Evolutionary conservation across 2,888 invertebrate genomes (phyloP).

Genomic region (Protophormia terraenovae): DNA sequence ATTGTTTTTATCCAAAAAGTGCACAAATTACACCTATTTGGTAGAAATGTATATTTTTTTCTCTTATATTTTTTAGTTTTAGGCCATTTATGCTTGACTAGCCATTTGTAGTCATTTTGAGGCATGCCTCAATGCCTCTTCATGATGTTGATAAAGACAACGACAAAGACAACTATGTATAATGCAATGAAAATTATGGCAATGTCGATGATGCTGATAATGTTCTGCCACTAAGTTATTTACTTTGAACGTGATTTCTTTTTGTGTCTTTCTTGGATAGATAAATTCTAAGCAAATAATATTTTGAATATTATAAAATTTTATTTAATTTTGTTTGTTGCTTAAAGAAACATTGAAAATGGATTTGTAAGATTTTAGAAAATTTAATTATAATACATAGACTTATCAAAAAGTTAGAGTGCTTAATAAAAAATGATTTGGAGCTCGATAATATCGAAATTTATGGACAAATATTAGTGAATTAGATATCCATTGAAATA

Average conservation of each 20-base stretch:
- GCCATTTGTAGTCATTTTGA: slow-evolving; percentile 35
- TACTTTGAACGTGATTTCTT: slow-evolving; percentile 18
- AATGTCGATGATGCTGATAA: slow-evolving; percentile 25
- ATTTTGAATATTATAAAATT: not conserved
- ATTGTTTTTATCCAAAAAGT: not conserved
- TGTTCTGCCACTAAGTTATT: slow-evolving; percentile 7
- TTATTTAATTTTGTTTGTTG: not conserved
- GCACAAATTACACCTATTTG: slow-evolving; percentile 16
- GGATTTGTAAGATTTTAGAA: not conserved
- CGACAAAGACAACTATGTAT: not conserved
- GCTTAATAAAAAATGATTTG: too few relatives aligned
- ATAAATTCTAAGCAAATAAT: not conserved
- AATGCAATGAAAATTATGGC: not conserved
- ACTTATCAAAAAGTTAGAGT: not conserved
- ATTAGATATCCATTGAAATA: too few relatives aligned
- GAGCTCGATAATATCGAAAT: too few relatives aligned
- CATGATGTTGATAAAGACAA: not conserved
- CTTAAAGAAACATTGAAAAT: not conserved
- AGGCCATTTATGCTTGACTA: slow-evolving; percentile 49
- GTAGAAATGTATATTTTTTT: not conserved
- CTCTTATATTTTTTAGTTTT: not conserved
- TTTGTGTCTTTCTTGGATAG: not conserved
- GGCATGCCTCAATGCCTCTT: slow-evolving; percentile 15
- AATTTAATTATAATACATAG: not conserved
- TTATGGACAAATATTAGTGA: too few relatives aligned